phyloP scores from a whole-genome alignment of 1,140 invertebrate genomes.

The Caenorhabditis latens region DNA sequence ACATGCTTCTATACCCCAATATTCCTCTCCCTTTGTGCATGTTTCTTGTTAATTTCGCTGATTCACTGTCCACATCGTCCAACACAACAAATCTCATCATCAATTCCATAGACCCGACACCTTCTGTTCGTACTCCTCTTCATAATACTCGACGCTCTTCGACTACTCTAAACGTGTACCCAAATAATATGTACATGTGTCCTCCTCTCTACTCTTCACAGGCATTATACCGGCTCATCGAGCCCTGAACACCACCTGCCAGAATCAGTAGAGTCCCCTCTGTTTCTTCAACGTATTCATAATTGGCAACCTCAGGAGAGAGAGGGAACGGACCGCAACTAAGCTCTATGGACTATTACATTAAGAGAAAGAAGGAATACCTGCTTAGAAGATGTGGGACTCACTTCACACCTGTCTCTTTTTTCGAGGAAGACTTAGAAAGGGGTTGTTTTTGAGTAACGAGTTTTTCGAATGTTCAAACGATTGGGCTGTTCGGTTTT shows the following conservation, averaged over 20 bases:
- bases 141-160: not conserved
- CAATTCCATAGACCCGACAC: slow-evolving; percentile 47
- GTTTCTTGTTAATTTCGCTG: not conserved
- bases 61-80: not conserved
- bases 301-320: slow-evolving; percentile 1
- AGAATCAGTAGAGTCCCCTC: not conserved
- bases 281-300: not conserved
- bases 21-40: not conserved
- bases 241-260: slow-evolving; percentile 52
- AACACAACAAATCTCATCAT: not conserved
- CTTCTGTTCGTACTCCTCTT: slow-evolving; percentile 31
- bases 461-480: too few species aligned
- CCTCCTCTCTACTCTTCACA: not conserved
- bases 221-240: slow-evolving; percentile 53
- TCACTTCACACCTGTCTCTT: slow-evolving; percentile 41
- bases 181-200: slow-evolving; percentile 56
- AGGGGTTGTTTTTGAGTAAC: too few species aligned
- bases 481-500: too few species aligned
- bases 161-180: slow-evolving; percentile 20
- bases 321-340: not conserved
- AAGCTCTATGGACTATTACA: slow-evolving; percentile 23
- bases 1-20: not conserved
- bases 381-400: slow-evolving; percentile 4
- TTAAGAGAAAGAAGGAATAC: slow-evolving; percentile 22
- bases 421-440: not conserved